A percentile compares a stretch with the other conserved stretches of the same genome.
phyloP scores from a whole-genome alignment of 2,797 vertebrate genomes.

The Simalia tracyae region DNA sequence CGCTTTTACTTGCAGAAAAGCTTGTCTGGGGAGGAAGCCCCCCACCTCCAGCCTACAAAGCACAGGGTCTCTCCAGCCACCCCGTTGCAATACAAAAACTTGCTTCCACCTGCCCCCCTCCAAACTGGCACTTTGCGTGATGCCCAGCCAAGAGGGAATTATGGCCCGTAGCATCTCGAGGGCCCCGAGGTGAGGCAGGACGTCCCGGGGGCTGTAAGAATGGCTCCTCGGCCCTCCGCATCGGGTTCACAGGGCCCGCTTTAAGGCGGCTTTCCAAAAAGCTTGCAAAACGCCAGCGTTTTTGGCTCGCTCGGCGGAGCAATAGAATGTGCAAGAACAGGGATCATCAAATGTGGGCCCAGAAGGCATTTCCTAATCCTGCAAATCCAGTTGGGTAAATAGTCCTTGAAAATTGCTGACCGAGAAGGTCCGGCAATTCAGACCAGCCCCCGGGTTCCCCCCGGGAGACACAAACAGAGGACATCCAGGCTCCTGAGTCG shows the following conservation, averaged over 20 bases:
- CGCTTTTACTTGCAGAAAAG: neutral
- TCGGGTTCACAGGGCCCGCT: neutral
- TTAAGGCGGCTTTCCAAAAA: neutral
- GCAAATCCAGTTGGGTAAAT: conserved; percentile 45
- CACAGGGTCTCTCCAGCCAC: too few species aligned
- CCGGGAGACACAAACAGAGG: neutral
- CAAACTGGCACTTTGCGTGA: neutral
- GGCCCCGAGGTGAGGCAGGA: too few species aligned
- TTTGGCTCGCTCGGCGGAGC: neutral
- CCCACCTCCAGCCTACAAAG: too few species aligned
- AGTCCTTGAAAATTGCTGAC: conserved; percentile 58
- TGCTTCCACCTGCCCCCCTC: too few species aligned
- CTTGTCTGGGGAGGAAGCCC: too few species aligned
- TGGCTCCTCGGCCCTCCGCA: neutral
- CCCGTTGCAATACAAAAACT: too few species aligned
- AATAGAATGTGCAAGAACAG: neutral
- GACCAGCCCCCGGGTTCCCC: neutral
- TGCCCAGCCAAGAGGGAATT: neutral
- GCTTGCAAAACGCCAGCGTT: neutral
- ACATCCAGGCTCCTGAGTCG: neutral
- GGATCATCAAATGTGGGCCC: conserved; percentile 32
- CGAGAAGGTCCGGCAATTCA: conserved; percentile 24
- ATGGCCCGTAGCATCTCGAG: neutral
- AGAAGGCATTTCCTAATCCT: conserved; percentile 50
- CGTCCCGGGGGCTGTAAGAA: neutral